Evolutionary conservation across 1,140 invertebrate species (phyloP).

Genomic region (Lordiphosa mommai): DNA sequence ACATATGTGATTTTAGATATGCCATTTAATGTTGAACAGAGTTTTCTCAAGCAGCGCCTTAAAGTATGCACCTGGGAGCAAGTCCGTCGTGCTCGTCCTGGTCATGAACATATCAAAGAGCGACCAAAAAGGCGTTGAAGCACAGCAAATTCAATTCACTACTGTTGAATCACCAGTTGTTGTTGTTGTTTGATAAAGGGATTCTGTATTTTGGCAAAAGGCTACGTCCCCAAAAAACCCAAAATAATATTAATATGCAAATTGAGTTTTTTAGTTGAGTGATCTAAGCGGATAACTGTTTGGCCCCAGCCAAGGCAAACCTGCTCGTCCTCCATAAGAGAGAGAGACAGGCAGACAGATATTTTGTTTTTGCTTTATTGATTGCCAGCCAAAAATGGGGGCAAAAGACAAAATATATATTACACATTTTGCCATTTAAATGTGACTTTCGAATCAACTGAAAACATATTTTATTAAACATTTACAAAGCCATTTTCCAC

Average conservation of each 20-base stretch:
- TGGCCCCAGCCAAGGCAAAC: slow-evolving; percentile 27
- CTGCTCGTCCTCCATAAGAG: slow-evolving; percentile 20
- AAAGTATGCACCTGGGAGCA: slow-evolving; percentile 54
- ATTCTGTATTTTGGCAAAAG: slow-evolving; percentile 16
- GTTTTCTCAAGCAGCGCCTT: slow-evolving; percentile 15
- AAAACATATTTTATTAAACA: slow-evolving; percentile 76
- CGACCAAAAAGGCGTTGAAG: slow-evolving; percentile 66
- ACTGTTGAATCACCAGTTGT: slow-evolving; percentile 60
- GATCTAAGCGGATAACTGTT: slow-evolving; percentile 77
- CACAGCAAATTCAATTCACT: slow-evolving; percentile 73
- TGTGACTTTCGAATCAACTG: slow-evolving; percentile 71
- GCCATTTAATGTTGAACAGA: slow-evolving; percentile 22
- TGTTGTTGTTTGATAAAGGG: slow-evolving; percentile 66
- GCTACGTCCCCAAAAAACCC: slow-evolving; percentile 46
- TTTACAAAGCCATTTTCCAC: slow-evolving; percentile 67
- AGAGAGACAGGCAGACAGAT: slow-evolving; percentile 1
- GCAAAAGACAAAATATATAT: not conserved
- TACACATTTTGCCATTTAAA: slow-evolving; percentile 51
- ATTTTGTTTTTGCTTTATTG: slow-evolving; percentile 63
- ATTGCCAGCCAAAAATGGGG: slow-evolving; percentile 35
- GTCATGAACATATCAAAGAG: slow-evolving; percentile 54
- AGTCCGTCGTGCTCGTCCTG: slow-evolving; percentile 9
- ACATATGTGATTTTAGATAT: slow-evolving; percentile 5
- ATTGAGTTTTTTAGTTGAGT: slow-evolving; percentile 79
- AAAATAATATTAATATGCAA: slow-evolving; percentile 79